phyloP scores from a whole-genome alignment of 2,113 vertebrate genomes.

The Pteropus alecto region DNA sequence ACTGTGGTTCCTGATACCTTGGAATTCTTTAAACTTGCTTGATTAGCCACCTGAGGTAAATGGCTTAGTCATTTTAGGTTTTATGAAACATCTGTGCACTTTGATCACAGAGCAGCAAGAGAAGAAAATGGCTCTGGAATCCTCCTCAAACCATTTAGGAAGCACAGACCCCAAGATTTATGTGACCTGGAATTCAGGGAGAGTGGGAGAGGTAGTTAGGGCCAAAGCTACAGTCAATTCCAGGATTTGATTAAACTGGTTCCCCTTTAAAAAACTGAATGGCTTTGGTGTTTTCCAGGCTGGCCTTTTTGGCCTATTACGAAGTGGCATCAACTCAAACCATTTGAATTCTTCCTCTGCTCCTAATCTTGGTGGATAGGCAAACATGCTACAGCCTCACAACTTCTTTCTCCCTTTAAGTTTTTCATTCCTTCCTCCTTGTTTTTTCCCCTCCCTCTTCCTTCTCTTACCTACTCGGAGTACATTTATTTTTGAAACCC shows the following conservation, averaged over 20 bases:
- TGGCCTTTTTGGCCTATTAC: neutral
- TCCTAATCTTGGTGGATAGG: neutral
- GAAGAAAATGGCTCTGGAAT: conserved; percentile 49
- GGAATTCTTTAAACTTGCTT: conserved; percentile 74
- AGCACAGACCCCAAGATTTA: neutral
- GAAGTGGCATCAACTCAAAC: neutral
- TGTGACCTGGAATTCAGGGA: neutral
- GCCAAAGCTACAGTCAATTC: neutral
- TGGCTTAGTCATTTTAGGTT: conserved; percentile 66
- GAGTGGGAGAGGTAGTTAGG: neutral
- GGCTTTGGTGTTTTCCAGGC: neutral
- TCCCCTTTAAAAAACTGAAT: neutral
- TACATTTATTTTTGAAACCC: neutral
- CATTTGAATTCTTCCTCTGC: neutral
- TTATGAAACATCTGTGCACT: conserved; percentile 71
- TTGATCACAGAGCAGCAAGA: conserved; percentile 47
- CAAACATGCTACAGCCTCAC: neutral
- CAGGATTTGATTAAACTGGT: neutral
- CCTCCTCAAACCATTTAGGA: conserved; percentile 13
- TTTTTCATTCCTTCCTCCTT: neutral
- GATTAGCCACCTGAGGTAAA: conserved; percentile 73
- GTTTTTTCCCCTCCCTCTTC: neutral
- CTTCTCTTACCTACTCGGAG: neutral
- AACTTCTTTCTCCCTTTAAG: neutral
- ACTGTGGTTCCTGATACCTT: conserved; percentile 25